These are phyloP conservation scores for Coranthus polyacanthus DNA, from an alignment of 2,797 vertebrate genomes.

Conservation along the genomic window DNA sequence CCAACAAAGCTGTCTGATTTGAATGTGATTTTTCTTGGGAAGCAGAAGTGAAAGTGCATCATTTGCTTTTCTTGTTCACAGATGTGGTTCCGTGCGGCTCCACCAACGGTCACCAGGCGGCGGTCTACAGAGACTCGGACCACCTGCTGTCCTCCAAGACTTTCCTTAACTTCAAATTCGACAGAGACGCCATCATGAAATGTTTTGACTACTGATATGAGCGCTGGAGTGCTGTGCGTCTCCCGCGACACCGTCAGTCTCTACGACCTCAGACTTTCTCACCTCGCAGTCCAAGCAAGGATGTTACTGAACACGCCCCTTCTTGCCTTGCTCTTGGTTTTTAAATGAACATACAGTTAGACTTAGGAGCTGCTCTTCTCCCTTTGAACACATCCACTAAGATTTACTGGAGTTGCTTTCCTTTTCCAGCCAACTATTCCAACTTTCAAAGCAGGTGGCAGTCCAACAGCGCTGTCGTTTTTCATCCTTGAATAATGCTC, in stretches of 20 bases:
- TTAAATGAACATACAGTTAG: neutral
- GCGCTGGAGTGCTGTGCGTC: constrained; percentile 44
- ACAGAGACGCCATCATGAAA: constrained; percentile 96
- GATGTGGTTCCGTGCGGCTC: constrained; percentile 77
- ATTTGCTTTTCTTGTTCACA: constrained; percentile 35
- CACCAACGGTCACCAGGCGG: constrained; percentile 72
- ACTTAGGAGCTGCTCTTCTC: neutral
- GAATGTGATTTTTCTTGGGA: no score
- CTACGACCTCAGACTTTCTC: constrained; percentile 14
- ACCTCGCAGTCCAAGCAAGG: neutral
- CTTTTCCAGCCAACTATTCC: neutral
- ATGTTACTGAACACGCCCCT: constrained; percentile 12
- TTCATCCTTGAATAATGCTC: constrained; percentile 3
- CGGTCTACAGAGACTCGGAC: constrained; percentile 84
- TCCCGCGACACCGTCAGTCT: constrained; percentile 3
- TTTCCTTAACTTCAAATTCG: constrained; percentile 96
- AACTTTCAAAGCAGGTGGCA: neutral
- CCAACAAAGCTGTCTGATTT: no score
- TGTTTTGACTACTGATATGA: constrained; percentile 88
- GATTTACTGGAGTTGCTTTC: neutral
- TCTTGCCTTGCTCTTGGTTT: constrained; percentile 8
- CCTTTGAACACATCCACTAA: neutral
- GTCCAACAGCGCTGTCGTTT: neutral
- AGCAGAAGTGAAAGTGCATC: no score
- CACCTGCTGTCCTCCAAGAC: constrained; percentile 89